Conservation (phyloP, 2,797 vertebrate genomes). For the Amblyopsis hoosieri region DNA sequence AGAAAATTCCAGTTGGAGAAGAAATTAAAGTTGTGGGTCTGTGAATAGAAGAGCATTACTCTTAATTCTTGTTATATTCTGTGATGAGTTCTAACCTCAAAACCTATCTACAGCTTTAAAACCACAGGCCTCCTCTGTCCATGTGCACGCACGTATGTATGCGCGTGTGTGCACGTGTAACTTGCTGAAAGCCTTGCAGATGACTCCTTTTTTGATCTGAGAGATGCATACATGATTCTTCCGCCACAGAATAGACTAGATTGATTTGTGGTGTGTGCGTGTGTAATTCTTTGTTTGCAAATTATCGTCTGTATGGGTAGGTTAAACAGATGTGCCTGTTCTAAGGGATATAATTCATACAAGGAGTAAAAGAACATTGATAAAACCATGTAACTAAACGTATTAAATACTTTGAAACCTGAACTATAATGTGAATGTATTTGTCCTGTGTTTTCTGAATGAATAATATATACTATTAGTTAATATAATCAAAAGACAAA, state of each 20-base stretch:
- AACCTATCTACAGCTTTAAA: conserved; percentile 27
- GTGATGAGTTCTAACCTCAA: conserved; percentile 28
- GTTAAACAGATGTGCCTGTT: conserved; percentile 40
- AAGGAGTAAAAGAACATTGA: too few relatives aligned
- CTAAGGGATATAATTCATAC: not conserved
- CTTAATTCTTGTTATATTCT: conserved; percentile 19
- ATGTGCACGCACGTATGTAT: conserved; percentile 13
- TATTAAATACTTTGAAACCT: too few relatives aligned
- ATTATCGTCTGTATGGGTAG: conserved; percentile 7
- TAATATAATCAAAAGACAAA: too few relatives aligned
- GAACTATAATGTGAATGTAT: too few relatives aligned
- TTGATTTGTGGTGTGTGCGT: conserved; percentile 33
- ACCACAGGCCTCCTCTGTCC: conserved; percentile 13
- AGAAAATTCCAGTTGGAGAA: not conserved
- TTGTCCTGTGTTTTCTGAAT: too few relatives aligned
- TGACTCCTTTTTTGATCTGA: conserved; percentile 52
- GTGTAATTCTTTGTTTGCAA: conserved; percentile 8
- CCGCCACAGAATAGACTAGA: conserved; percentile 40
- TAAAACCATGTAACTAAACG: too few relatives aligned
- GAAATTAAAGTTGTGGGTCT: not conserved
- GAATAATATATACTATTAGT: too few relatives aligned
- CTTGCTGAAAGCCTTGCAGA: conserved; percentile 49
- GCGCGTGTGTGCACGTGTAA: conserved; percentile 21
- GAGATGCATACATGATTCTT: conserved; percentile 32
- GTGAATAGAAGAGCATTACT: not conserved